Conservation (phyloP, 2,113 vertebrate genomes). For the Tachysurus fulvidraco region DNA sequence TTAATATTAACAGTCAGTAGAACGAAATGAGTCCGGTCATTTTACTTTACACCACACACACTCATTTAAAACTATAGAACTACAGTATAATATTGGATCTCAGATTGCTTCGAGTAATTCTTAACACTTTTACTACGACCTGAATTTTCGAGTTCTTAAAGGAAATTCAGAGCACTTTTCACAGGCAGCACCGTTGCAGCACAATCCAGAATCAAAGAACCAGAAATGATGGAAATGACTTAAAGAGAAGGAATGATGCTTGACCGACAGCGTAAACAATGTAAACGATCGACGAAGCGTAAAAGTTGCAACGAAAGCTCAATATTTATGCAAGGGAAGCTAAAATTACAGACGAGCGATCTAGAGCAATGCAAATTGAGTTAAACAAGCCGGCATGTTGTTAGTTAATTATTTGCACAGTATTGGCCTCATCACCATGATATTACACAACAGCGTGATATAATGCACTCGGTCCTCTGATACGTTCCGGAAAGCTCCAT, state of each 20-base stretch:
- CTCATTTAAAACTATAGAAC: background rate
- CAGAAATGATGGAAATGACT: background rate
- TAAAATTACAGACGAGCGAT: constrained; percentile 23
- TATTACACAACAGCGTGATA: constrained; percentile 1
- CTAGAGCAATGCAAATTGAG: background rate
- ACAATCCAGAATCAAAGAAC: constrained; percentile 10
- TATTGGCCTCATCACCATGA: constrained; percentile 4
- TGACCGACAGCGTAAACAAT: constrained; percentile 7
- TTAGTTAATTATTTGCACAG: background rate
- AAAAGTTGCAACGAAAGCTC: constrained; percentile 4
- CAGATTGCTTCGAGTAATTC: background rate
- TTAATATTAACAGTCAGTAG: constrained; percentile 29
- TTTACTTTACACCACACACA: background rate
- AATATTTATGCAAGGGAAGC: constrained; percentile 6
- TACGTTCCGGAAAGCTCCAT: background rate
- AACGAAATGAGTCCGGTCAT: background rate
- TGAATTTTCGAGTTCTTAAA: background rate
- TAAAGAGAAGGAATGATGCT: constrained; percentile 10
- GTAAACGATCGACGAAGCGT: constrained; percentile 27
- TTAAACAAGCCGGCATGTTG: constrained; percentile 4
- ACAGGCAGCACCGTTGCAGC: background rate
- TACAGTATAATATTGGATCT: background rate
- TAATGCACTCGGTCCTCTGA: background rate
- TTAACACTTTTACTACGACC: background rate
- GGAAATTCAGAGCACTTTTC: background rate